These are phyloP conservation scores for Bungarus multicinctus DNA, from an alignment of 2,113 vertebrate species.

Conservation along the genomic window DNA sequence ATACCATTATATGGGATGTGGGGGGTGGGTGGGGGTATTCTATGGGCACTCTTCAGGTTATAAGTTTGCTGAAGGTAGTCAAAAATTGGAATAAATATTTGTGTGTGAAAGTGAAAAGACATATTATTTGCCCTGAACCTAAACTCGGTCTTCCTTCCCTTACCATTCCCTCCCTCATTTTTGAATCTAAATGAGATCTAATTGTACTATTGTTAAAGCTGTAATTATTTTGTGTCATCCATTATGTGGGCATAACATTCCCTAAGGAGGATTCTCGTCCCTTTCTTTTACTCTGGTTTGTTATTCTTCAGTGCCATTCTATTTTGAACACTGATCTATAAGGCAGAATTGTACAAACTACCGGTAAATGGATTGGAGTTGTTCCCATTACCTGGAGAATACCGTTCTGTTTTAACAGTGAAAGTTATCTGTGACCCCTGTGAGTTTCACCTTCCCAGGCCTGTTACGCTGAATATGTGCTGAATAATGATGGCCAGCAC, in stretches of 20 bases:
- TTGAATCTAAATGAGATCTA: background rate
- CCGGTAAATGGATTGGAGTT: background rate
- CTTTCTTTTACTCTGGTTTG: background rate
- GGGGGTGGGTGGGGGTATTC: background rate
- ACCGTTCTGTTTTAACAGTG: background rate
- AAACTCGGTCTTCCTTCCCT: background rate
- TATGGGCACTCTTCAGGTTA: background rate
- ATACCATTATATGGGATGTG: background rate
- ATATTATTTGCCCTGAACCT: background rate
- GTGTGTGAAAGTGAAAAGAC: background rate
- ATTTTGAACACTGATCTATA: background rate
- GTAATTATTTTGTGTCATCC: background rate
- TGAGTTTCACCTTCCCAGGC: background rate
- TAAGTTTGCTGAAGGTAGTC: background rate
- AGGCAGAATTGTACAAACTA: background rate
- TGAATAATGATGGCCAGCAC: background rate
- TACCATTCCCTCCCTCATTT: background rate
- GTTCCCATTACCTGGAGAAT: background rate
- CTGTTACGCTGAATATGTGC: background rate
- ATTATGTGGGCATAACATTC: background rate
- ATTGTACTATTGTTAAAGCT: background rate
- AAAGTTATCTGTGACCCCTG: background rate
- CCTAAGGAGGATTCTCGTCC: background rate
- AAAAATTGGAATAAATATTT: background rate
- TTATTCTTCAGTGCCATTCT: background rate